Conservation (phyloP, 2,888 invertebrate genomes). For the Drosophila ochracea region DNA sequence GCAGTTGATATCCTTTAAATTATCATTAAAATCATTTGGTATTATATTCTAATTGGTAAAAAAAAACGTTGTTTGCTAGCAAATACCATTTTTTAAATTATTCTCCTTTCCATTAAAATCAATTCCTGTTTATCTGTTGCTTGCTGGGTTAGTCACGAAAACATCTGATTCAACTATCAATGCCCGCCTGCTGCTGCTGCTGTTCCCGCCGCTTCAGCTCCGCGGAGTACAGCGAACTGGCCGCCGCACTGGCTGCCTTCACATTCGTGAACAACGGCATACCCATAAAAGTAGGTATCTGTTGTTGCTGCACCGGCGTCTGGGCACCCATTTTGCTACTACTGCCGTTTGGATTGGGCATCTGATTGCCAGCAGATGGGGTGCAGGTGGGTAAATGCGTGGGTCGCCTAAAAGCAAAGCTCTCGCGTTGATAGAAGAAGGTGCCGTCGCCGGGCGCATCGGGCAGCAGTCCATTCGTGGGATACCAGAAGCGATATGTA, state of each 20-base stretch:
- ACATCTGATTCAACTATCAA: slow-evolving; percentile 50
- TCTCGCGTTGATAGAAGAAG: slow-evolving; percentile 90
- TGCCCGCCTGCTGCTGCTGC: slow-evolving; percentile 29
- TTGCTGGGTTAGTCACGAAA: slow-evolving; percentile 12
- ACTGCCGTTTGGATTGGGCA: slow-evolving; percentile 52
- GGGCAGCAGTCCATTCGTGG: slow-evolving; percentile 87
- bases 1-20: slow-evolving; percentile 35
- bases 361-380: slow-evolving; percentile 26
- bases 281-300: slow-evolving; percentile 90
- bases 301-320: slow-evolving; percentile 51
- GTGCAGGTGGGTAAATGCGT: slow-evolving; percentile 67
- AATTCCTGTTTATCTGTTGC: slow-evolving; percentile 58
- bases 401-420: slow-evolving; percentile 80
- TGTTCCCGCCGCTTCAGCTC: slow-evolving; percentile 52
- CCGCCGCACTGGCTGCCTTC: slow-evolving; percentile 62
- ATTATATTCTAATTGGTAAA: slow-evolving; percentile 59
- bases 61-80: slow-evolving; percentile 45
- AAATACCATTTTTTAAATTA: slow-evolving; percentile 42
- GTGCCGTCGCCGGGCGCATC: slow-evolving; percentile 91
- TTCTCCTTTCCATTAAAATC: slow-evolving; percentile 33
- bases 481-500: slow-evolving; percentile 93
- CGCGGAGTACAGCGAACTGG: slow-evolving; percentile 42
- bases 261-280: slow-evolving; percentile 88
- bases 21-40: slow-evolving; percentile 57
- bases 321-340: slow-evolving; percentile 48